Evolutionary conservation across 1,140 invertebrate genomes (phyloP).

Genomic region (Zaprionus tsacasi): DNA sequence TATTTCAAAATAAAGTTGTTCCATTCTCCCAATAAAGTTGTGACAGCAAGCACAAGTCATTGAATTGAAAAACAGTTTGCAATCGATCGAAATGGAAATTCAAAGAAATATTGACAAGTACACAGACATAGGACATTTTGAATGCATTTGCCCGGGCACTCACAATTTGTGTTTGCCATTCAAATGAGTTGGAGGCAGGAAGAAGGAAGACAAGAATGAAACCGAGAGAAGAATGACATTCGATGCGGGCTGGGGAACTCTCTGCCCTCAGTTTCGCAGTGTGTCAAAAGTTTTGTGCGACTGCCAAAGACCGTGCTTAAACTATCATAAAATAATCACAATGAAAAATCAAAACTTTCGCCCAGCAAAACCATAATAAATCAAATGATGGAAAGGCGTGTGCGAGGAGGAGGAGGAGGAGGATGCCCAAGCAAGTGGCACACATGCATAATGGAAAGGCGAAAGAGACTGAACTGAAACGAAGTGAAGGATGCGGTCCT

Average conservation of each 20-base stretch:
- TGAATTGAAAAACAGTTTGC: constrained; percentile 26
- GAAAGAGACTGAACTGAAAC: constrained; percentile 35
- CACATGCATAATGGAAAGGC: constrained; percentile 64
- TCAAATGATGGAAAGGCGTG: constrained; percentile 41
- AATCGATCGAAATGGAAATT: constrained; percentile 25
- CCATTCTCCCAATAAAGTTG: constrained; percentile 1
- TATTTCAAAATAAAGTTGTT: constrained; percentile 8
- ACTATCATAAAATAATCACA: constrained; percentile 81
- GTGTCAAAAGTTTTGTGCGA: constrained; percentile 53
- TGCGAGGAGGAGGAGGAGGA: background rate
- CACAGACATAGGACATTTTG: constrained; percentile 20
- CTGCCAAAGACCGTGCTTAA: constrained; percentile 56
- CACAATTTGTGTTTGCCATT: constrained; percentile 43
- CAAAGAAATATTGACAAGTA: constrained; percentile 29
- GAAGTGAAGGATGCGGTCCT: constrained; percentile 33
- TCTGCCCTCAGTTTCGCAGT: constrained; percentile 21
- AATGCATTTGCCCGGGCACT: constrained; percentile 58
- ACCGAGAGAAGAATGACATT: constrained; percentile 21
- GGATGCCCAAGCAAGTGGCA: constrained; percentile 15
- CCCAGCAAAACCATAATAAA: constrained; percentile 57
- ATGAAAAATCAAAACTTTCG: constrained; percentile 73
- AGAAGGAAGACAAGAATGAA: background rate
- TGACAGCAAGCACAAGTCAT: constrained; percentile 12
- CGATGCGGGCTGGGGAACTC: constrained; percentile 26
- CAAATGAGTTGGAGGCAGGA: background rate